Base-by-base conservation (phyloP, 2,797 vertebrate species). In the Ciconia nigra region DNA sequence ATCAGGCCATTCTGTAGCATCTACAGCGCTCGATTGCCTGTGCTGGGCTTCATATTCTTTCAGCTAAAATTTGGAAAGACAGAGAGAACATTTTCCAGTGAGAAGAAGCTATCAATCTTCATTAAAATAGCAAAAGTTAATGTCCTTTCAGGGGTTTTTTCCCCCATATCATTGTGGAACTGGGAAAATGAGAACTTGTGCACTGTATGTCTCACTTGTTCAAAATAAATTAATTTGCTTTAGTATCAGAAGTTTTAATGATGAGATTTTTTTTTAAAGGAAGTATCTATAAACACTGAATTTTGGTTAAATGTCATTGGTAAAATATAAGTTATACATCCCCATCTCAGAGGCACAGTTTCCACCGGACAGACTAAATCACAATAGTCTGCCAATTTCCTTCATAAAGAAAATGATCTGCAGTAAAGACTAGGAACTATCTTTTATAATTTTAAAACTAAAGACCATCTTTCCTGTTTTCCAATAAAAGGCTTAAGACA, bases 41-140 rank as follows among this genome's bases (percentile, higher is more conserved):
- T 98, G 99, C 97, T 99, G 99, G 54, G 98, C 98, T 98, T 99
- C 99, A 96, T 99, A 99, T 92, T 99, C 99, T 98, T 99, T 99
- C 98, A 99, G 99, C 99, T 99, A 98, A 97, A 98, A 98, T 98
- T 85, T 89, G 96, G 98, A 98, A 98, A 98, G 77, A 97, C 55
- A 91, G 5, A 39, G 77, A 70, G 73, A 78, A 91, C 3, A 47
- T 78, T 13, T 51, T 67, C 35, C 52, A 73, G 61, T 54, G 28
- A 77, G 49, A 59, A 87, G 61, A 1, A 88, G 33, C 47, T 67
- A 88, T 44, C 33, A 41, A 28, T 85, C 73, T 73, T 79, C 74
- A 88, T 44, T n/a, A 91, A 94, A 92, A 72, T 9, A 80, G 31
- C 33, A 69, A 71, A 25, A 80, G 14, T 67, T 69, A 61, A 77